phyloP scores from a whole-genome alignment of 2,113 vertebrate species.

The Galbula dea region DNA sequence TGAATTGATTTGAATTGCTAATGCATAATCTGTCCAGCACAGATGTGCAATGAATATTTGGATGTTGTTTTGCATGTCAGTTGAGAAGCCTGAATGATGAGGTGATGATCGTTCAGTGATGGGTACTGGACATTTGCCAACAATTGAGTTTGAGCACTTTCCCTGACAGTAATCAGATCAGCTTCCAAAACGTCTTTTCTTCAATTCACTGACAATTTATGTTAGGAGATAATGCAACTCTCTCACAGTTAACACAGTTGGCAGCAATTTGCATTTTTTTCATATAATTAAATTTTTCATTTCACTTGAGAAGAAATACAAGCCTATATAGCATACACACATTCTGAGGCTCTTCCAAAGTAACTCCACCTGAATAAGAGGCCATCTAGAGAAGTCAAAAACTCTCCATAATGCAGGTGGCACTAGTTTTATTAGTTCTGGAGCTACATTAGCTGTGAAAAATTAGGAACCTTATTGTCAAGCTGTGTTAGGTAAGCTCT shows the following conservation, averaged over 20 bases:
- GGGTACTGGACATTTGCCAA: slow-evolving; percentile 87
- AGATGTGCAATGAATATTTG: slow-evolving; percentile 86
- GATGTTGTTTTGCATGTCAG: slow-evolving; percentile 79
- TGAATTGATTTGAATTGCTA: slow-evolving; percentile 80
- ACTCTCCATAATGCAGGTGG: not conserved
- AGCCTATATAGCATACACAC: not conserved
- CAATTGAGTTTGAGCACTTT: slow-evolving; percentile 80
- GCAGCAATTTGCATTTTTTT: slow-evolving; percentile 64
- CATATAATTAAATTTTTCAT: slow-evolving; percentile 47
- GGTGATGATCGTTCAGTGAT: slow-evolving; percentile 84
- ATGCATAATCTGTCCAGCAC: slow-evolving; percentile 82
- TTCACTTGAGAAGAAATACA: slow-evolving; percentile 25
- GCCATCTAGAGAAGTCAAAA: not conserved
- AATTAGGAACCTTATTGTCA: not conserved
- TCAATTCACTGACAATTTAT: slow-evolving; percentile 64
- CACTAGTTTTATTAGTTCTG: not conserved
- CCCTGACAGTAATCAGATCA: slow-evolving; percentile 69
- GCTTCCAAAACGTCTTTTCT: slow-evolving; percentile 63
- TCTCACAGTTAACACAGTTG: slow-evolving; percentile 67
- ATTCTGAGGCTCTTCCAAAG: not conserved
- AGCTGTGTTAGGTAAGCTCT: not conserved
- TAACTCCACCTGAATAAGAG: not conserved
- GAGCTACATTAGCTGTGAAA: not conserved
- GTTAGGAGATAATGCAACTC: slow-evolving; percentile 60
- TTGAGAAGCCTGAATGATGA: slow-evolving; percentile 85